Conservation (phyloP, 2,797 vertebrate species). For the Melanotaenia pygmaea region DNA sequence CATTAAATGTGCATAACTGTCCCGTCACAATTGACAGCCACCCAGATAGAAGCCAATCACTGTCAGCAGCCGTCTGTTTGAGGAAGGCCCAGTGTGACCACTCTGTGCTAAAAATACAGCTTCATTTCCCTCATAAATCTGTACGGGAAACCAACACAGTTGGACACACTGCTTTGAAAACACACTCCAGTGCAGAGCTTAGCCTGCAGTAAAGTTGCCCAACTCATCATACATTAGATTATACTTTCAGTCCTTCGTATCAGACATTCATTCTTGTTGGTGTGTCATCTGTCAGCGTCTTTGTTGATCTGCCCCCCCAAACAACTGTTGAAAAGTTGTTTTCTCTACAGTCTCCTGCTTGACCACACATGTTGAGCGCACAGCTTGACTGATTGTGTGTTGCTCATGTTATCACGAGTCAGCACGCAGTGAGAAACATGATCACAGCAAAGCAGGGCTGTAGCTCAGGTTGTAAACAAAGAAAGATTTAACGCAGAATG, state of each 20-base stretch:
- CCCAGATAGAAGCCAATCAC: constrained; percentile 63
- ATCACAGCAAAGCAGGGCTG: neutral
- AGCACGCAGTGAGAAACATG: neutral
- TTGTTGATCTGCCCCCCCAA: neutral
- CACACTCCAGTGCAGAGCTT: constrained; percentile 8
- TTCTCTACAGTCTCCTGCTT: neutral
- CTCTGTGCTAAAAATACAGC: constrained; percentile 65
- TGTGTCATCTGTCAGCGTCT: neutral
- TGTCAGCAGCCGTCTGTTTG: constrained; percentile 58
- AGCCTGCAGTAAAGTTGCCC: constrained; percentile 1
- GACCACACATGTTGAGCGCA: constrained; percentile 3
- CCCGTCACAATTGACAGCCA: constrained; percentile 59
- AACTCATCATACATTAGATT: neutral
- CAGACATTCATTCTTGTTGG: neutral
- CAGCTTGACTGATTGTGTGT: neutral
- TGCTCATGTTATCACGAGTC: neutral
- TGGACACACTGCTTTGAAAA: constrained; percentile 19
- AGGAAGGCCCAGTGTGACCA: constrained; percentile 45
- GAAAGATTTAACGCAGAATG: neutral
- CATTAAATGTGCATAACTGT: constrained; percentile 55
- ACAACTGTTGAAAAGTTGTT: neutral
- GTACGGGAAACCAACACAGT: constrained; percentile 1
- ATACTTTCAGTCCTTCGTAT: constrained; percentile 2
- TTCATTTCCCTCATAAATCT: constrained; percentile 59
- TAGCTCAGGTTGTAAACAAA: neutral